A percentile compares a stretch with the other conserved stretches of the same genome.
Conservation (phyloP, 2,113 vertebrate species). For the Pomatorhinus ruficollis region DNA sequence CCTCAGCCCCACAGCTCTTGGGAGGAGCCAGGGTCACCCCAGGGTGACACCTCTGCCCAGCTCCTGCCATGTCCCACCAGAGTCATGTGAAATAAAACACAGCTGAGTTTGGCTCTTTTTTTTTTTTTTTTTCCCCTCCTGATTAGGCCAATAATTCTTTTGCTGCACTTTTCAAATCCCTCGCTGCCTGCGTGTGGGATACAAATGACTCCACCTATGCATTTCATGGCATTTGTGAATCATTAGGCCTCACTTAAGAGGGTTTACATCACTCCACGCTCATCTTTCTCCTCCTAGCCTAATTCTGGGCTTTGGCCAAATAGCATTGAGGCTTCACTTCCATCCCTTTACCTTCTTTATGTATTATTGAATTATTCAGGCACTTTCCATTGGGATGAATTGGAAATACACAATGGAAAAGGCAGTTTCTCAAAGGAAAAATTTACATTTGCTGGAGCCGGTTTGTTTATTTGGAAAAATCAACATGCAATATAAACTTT, state of each 20-base stretch:
- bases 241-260: conserved; percentile 18
- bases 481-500: not conserved
- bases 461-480: not conserved
- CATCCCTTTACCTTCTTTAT: not conserved
- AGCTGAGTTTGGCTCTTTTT: not conserved
- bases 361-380: not conserved
- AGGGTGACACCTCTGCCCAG: not conserved
- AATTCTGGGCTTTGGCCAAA: conserved; percentile 29
- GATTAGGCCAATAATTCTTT: not conserved
- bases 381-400: not conserved
- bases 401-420: not conserved
- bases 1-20: not conserved
- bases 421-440: not conserved
- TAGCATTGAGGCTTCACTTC: not conserved
- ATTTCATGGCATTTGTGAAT: conserved; percentile 30
- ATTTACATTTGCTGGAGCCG: not conserved
- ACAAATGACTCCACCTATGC: not conserved
- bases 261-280: not conserved
- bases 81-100: not conserved
- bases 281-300: not conserved
- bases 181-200: not conserved
- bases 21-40: not conserved
- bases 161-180: not conserved
- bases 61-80: not conserved
- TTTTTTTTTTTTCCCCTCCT: not conserved